Evolutionary conservation across 2,888 invertebrate genomes (phyloP).

Genomic region (Apamea anceps): DNA sequence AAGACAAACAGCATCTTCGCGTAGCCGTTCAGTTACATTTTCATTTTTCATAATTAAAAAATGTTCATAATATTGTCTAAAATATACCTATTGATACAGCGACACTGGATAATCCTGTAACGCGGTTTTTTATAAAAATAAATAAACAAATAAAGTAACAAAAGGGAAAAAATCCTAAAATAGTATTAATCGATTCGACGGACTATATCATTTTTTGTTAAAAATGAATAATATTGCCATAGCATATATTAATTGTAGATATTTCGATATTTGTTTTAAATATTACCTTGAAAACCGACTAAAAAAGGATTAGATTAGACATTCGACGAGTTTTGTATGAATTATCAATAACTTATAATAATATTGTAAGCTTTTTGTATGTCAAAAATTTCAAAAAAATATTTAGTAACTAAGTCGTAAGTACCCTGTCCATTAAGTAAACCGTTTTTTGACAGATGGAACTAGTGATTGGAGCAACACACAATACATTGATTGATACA

Average conservation of each 20-base stretch:
- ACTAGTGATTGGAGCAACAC: too few species aligned
- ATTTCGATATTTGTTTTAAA: too few species aligned
- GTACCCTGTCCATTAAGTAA: too few species aligned
- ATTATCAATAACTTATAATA: background rate
- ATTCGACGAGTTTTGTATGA: background rate
- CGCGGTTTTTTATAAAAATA: conserved; percentile 28
- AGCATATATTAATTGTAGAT: too few species aligned
- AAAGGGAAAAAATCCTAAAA: background rate
- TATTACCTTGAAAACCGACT: background rate
- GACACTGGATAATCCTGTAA: conserved; percentile 55
- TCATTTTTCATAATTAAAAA: background rate
- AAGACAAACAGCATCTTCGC: background rate
- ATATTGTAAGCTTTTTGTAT: background rate
- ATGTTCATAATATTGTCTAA: background rate
- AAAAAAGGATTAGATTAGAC: background rate
- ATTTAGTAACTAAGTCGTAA: too few species aligned
- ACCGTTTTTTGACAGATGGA: too few species aligned
- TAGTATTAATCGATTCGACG: background rate
- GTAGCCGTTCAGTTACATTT: background rate
- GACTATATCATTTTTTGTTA: too few species aligned
- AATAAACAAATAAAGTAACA: background rate
- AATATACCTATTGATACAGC: conserved; percentile 41
- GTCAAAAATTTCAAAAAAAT: too few species aligned
- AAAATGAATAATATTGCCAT: too few species aligned
- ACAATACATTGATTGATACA: too few species aligned